Evolutionary conservation across 2,113 vertebrate genomes (phyloP), one percentile per base, ranked within the genome.

Genomic region (Ailuropoda melanoleuca): DNA sequence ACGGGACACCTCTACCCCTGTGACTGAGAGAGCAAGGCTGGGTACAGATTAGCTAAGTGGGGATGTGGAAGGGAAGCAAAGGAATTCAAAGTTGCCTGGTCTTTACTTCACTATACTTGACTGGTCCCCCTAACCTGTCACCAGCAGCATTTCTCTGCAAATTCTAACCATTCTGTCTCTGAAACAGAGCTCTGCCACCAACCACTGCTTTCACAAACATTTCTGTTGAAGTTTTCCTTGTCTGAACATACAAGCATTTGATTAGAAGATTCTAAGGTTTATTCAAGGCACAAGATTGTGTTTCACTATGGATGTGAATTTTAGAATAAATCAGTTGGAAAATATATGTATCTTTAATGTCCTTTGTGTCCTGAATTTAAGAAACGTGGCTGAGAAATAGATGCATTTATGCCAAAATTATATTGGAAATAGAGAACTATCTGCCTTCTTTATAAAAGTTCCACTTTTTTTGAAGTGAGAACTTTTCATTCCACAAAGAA

Each of bases 381-480:
- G 62, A 94, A 97, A 94, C 66, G 10, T n/a, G 78, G 78, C 66
- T 58, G 39, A 64, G 31, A 82, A 92, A 88, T 92, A 93, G 37
- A 24, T 37, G 15, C 21, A 13, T 77, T 80, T 86, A 80, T 90
- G 37, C 46, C 50, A 94, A 93, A 90, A 88, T 91, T 93, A 60
- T 92, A 50, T 78, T 89, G 82, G 55, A 80, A 72, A 62, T 84
- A 85, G 23, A 70, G 66, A 60, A 53, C 29, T 93, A 66, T 62
- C 85, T 96, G 55, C 64, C 11, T 75, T 96, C 68, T 31, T 89
- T 43, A 83, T 48, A 94, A 88, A 98, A 96, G 31, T 93, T 96
- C 21, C 12, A 29, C 34, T 62, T 68, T 74, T n/a, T 77, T 83
- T 88, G 6, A 87, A 97, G 43, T 68, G 43, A 87, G 43, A 96